Evolutionary conservation across 2,797 vertebrate species (phyloP).

Genomic region (Furcifer pardalis): DNA sequence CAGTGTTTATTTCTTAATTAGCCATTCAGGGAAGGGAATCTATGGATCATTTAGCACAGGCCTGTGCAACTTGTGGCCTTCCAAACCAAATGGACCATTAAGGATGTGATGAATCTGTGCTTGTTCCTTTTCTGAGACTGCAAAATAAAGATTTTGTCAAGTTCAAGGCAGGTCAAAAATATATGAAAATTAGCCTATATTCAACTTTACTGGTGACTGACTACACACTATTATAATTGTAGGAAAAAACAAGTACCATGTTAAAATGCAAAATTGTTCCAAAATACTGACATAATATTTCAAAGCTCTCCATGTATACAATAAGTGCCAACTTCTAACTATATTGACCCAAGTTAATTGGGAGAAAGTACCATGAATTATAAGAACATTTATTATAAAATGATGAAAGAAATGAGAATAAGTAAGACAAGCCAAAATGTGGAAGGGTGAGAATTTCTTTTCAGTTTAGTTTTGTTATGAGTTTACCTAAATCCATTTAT

Average conservation of each 20-base stretch:
- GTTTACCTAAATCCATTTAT: background rate
- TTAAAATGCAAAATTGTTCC: background rate
- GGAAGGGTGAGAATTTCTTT: background rate
- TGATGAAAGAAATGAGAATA: background rate
- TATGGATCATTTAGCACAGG: conserved; percentile 9
- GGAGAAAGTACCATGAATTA: background rate
- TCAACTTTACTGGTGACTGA: background rate
- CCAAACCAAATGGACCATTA: background rate
- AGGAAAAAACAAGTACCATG: background rate
- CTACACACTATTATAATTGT: background rate
- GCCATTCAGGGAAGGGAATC: background rate
- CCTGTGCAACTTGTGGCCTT: conserved; percentile 18
- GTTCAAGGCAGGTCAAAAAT: background rate
- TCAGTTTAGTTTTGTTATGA: background rate
- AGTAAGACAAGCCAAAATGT: background rate
- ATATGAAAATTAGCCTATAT: background rate
- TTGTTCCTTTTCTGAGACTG: background rate
- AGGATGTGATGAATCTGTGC: background rate
- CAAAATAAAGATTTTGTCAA: background rate
- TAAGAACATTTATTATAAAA: background rate
- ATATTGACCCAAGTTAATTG: background rate
- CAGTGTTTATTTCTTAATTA: conserved; percentile 18
- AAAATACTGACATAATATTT: background rate
- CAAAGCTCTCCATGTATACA: background rate
- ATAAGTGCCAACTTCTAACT: background rate